Percentiles rank a stretch among this genome's conserved stretches.
Evolutionary conservation across 2,888 invertebrate species (phyloP).

Genomic region (Luperina testacea): DNA sequence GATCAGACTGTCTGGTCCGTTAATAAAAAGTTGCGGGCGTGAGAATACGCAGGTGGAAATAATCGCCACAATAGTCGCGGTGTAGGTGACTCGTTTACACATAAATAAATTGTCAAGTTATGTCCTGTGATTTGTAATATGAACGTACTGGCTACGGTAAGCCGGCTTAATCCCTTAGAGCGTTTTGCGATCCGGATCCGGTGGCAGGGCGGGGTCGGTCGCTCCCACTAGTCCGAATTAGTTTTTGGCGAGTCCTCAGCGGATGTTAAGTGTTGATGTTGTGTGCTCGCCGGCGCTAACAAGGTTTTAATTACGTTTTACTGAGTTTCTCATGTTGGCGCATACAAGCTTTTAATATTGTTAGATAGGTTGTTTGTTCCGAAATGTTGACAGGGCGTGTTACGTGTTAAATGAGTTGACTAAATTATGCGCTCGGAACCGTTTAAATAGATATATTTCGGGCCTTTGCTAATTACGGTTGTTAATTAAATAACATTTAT

Average conservation of each 20-base stretch:
- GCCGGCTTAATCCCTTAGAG: slow-evolving; percentile 74
- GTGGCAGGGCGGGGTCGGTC: slow-evolving; percentile 56
- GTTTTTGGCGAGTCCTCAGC: slow-evolving; percentile 82
- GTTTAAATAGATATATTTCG: slow-evolving; percentile 46
- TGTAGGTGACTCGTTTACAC: slow-evolving; percentile 20
- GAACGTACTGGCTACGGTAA: slow-evolving; percentile 71
- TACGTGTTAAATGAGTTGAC: slow-evolving; percentile 65
- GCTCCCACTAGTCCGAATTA: slow-evolving; percentile 77
- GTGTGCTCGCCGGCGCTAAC: slow-evolving; percentile 79
- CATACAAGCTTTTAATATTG: slow-evolving; percentile 76
- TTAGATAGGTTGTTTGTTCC: slow-evolving; percentile 70
- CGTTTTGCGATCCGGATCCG: slow-evolving; percentile 71
- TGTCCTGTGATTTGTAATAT: slow-evolving; percentile 68
- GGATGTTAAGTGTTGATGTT: slow-evolving; percentile 80
- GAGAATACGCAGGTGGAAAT: slow-evolving; percentile 18
- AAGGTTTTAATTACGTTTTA: slow-evolving; percentile 84
- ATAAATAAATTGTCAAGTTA: slow-evolving; percentile 58
- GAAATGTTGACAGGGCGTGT: slow-evolving; percentile 71
- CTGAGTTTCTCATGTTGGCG: slow-evolving; percentile 73
- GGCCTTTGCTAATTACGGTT: slow-evolving; percentile 52
- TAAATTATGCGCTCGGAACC: slow-evolving; percentile 45
- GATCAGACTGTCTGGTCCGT: slow-evolving; percentile 34
- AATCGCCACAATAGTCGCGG: slow-evolving; percentile 2
- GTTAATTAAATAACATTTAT: slow-evolving; percentile 55
- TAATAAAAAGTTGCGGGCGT: slow-evolving; percentile 24